phyloP scores from a whole-genome alignment of 2,888 invertebrate genomes.

The Trichacis sp. region DNA sequence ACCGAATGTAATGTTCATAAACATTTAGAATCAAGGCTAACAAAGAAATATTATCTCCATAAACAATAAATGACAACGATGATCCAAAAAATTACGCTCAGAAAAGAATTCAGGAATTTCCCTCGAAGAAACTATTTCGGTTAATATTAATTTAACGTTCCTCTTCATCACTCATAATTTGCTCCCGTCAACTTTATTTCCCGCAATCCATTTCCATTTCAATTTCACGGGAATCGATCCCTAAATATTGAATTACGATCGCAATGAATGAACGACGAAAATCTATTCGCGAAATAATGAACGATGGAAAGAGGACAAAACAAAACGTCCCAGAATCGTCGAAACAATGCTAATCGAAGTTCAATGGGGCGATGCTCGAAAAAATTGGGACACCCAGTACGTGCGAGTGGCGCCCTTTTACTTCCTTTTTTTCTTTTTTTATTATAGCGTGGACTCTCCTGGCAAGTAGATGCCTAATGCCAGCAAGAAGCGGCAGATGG shows the following conservation, averaged over 20 bases:
- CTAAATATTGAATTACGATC: neutral
- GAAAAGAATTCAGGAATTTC: no score
- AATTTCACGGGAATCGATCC: neutral
- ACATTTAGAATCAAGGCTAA: no score
- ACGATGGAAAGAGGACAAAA: neutral
- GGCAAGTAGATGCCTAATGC: constrained; percentile 23
- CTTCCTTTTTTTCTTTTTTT: constrained; percentile 8
- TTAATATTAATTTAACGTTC: no score
- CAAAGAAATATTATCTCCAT: no score
- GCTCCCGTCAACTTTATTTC: neutral
- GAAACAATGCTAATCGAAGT: neutral
- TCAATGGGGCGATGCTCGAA: neutral
- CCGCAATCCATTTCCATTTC: neutral
- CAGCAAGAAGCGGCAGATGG: constrained; percentile 37
- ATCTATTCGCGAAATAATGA: neutral
- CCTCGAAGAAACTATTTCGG: no score
- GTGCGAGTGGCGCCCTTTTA: constrained; percentile 3
- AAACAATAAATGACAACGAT: no score
- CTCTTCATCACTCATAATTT: no score
- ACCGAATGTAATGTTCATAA: no score
- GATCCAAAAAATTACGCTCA: no score
- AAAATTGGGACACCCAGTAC: constrained; percentile 2
- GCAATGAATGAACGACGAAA: neutral
- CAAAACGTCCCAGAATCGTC: neutral
- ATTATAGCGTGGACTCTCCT: constrained; percentile 11